Percentiles rank a stretch among this genome's conserved stretches.
Evolutionary conservation across 1,140 invertebrate genomes (phyloP).

Genomic region (Hylaeus volcanicus): DNA sequence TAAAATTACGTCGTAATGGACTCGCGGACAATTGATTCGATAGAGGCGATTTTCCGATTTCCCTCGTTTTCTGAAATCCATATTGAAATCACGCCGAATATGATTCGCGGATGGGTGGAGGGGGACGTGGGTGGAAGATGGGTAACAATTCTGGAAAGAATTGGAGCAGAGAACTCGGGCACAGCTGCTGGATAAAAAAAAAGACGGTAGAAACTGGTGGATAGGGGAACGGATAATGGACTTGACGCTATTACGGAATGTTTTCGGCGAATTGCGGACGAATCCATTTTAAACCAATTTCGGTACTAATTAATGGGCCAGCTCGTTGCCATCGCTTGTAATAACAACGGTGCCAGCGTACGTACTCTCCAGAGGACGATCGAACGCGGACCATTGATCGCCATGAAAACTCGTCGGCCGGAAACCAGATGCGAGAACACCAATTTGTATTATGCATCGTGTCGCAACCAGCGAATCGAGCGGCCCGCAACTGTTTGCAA

Average conservation of each 20-base stretch:
- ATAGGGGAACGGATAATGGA: background rate
- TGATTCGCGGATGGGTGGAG: background rate
- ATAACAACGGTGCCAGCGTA: constrained; percentile 28
- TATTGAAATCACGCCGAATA: constrained; percentile 4
- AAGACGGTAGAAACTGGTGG: too few relatives aligned
- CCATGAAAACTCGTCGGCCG: constrained; percentile 28
- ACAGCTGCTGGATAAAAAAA: background rate
- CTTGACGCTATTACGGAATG: constrained; percentile 1
- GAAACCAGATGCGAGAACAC: constrained; percentile 46
- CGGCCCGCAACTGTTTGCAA: constrained; percentile 23
- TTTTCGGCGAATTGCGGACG: constrained; percentile 21
- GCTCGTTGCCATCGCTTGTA: constrained; percentile 24
- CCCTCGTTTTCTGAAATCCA: background rate
- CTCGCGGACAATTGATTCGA: background rate
- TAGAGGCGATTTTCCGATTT: background rate
- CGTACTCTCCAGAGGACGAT: background rate
- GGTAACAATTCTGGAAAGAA: background rate
- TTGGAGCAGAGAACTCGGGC: background rate
- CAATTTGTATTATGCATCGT: constrained; percentile 50
- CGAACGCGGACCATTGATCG: constrained; percentile 42
- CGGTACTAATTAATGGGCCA: constrained; percentile 33
- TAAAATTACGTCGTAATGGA: constrained; percentile 13
- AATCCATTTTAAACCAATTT: constrained; percentile 42
- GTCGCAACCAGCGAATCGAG: constrained; percentile 10
- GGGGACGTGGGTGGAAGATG: background rate